Conservation (phyloP, 2,797 vertebrate genomes). For the Tangara arthus region DNA sequence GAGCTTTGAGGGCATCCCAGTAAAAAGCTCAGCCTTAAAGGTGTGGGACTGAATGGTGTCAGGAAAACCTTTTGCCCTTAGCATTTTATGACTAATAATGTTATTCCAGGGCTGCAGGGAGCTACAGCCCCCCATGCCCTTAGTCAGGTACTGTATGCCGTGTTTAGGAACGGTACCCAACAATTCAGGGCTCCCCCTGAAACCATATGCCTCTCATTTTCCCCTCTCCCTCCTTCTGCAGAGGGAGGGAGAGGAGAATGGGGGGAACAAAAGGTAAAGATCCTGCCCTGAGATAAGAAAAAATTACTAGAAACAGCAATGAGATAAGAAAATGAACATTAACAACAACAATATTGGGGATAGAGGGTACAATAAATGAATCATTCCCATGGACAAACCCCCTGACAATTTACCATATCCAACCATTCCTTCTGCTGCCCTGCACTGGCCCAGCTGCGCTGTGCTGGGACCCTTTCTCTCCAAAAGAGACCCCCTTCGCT, state of each 20-base stretch:
- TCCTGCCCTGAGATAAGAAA: accelerated
- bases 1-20: accelerated
- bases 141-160: not conserved
- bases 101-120: not conserved
- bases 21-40: not conserved
- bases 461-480: not conserved
- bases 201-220: not conserved
- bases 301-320: not conserved
- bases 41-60: not conserved
- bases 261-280: not conserved
- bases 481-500: not conserved
- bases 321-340: not conserved
- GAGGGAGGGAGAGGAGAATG: not conserved
- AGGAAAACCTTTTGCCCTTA: not conserved
- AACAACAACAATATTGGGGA: not conserved
- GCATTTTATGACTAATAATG: not conserved
- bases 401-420: not conserved
- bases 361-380: not conserved
- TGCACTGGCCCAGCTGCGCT: not conserved
- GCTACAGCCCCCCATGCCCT: not conserved
- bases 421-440: not conserved
- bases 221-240: not conserved
- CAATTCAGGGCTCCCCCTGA: not conserved
- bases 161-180: not conserved
- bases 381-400: not conserved